phyloP scores from a whole-genome alignment of 53 echinoderm and acorn worm genomes.

The Echinometra lucunter region DNA sequence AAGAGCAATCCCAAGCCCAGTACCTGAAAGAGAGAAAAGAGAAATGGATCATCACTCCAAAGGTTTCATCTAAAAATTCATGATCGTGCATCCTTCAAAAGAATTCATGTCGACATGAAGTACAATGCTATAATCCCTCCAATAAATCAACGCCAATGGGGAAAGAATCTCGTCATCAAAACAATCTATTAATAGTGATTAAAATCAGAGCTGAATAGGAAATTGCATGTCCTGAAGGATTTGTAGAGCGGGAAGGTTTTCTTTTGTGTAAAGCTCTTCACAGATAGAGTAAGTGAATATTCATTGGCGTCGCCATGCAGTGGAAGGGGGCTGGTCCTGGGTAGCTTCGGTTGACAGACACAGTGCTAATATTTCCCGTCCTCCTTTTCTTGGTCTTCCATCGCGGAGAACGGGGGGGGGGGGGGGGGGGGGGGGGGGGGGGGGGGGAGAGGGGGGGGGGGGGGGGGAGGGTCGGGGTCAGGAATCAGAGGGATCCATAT shows the following conservation, averaged over 20 bases:
- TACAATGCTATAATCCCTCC: neutral
- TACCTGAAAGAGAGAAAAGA: slow-evolving; percentile 3
- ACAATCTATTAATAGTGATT: neutral
- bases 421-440: no score
- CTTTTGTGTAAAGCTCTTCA: neutral
- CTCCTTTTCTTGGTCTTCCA: neutral
- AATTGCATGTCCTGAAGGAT: neutral
- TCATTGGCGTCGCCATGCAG: neutral
- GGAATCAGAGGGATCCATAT: no score
- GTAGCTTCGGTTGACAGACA: no score
- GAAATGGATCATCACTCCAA: neutral
- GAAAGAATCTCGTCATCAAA: neutral
- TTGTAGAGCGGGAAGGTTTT: neutral
- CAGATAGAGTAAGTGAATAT: neutral
- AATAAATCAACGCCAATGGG: neutral
- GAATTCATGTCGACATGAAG: neutral
- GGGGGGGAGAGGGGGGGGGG: no score
- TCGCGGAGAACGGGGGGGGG: no score
- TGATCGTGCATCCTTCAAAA: neutral
- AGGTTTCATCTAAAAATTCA: neutral
- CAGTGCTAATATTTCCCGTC: no score
- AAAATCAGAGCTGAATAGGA: neutral
- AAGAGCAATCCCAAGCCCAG: slow-evolving; percentile 49
- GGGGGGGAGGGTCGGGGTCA: no score
- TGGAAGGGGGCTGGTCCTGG: no score